A percentile compares a stretch with the other conserved stretches of the same genome.
Evolutionary conservation across 2,113 vertebrate species (phyloP).

Genomic region (Charadrius vociferus): DNA sequence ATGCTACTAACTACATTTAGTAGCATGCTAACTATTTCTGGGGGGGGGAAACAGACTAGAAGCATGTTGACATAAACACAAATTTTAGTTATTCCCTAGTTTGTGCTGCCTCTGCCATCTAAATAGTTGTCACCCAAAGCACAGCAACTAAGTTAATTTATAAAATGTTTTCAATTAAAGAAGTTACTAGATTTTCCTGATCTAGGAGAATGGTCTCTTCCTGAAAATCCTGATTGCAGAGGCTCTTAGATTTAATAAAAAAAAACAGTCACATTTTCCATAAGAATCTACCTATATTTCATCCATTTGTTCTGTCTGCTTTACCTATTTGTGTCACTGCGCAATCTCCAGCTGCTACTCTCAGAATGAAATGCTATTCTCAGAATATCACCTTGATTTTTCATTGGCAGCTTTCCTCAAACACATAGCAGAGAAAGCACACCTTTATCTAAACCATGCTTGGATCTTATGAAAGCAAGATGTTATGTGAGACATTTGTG

Average conservation of each 20-base stretch:
- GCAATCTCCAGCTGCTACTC: not conserved
- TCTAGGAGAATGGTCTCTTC: not conserved
- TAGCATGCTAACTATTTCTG: not conserved
- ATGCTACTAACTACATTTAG: not conserved
- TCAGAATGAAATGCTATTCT: not conserved
- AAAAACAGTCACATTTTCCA: not conserved
- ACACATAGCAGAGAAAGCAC: not conserved
- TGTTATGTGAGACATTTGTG: not conserved
- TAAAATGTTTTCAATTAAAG: not conserved
- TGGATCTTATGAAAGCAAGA: not conserved
- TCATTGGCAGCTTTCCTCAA: not conserved
- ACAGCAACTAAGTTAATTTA: not conserved
- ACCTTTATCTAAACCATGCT: not conserved
- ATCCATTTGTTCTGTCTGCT: not conserved
- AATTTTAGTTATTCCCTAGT: not conserved
- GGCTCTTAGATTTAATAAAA: not conserved
- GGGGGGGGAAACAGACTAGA: not conserved
- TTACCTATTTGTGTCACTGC: not conserved
- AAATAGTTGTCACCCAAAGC: not conserved
- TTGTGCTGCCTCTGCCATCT: not conserved
- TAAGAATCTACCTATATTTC: not conserved
- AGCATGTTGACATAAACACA: not conserved
- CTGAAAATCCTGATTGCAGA: not conserved
- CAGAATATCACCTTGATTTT: not conserved
- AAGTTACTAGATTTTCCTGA: not conserved